Evolutionary conservation across 2,797 vertebrate genomes (phyloP).

Genomic region (Platalea minor): DNA sequence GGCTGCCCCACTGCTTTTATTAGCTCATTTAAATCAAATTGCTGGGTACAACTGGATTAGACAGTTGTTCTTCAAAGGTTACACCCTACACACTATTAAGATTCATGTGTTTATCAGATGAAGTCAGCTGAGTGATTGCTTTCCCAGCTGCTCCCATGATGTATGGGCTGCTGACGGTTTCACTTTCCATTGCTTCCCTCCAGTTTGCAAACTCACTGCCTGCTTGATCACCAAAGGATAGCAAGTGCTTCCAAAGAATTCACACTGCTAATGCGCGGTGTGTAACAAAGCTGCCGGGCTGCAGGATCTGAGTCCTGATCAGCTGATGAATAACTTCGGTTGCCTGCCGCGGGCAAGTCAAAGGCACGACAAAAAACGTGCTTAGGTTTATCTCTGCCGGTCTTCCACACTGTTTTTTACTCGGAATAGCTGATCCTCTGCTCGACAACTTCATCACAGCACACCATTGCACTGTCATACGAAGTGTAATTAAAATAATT

Average conservation of each 20-base stretch:
- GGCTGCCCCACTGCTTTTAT: not conserved
- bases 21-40: not conserved
- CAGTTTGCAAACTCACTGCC: not conserved
- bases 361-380: not conserved
- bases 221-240: not conserved
- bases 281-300: not conserved
- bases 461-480: not conserved
- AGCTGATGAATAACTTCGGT: not conserved
- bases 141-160: not conserved
- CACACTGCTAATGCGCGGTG: rapidly evolving
- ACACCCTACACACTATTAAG: not conserved
- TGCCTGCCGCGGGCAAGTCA: not conserved
- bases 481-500: not conserved
- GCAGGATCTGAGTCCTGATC: not conserved
- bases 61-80: not conserved
- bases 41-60: not conserved
- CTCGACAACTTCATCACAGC: not conserved
- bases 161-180: not conserved
- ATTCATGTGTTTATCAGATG: not conserved
- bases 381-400: not conserved
- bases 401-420: not conserved
- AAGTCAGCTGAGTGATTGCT: not conserved
- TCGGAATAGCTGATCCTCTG: not conserved
- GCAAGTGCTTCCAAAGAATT: not conserved
- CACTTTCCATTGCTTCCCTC: not conserved